Evolutionary conservation across 2,113 vertebrate species (phyloP).

Genomic region (Cavia aperea): DNA sequence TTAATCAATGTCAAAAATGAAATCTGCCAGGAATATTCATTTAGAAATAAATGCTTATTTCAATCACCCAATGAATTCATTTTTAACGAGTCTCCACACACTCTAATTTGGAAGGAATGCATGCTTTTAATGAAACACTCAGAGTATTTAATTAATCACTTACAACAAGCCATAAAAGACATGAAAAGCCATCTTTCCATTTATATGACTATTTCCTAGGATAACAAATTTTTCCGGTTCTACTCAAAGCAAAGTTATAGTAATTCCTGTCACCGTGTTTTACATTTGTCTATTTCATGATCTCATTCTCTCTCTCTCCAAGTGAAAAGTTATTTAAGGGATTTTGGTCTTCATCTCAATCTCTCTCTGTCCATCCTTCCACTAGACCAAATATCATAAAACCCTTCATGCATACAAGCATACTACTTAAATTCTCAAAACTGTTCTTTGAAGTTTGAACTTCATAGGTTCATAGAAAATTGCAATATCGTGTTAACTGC

Average conservation of each 20-base stretch:
- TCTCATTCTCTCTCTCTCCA: neutral
- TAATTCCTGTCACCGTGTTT: conserved; percentile 49
- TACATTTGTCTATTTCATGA: conserved; percentile 34
- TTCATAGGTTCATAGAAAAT: conserved; percentile 31
- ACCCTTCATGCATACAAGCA: neutral
- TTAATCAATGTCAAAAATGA: conserved; percentile 64
- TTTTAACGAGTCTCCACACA: conserved; percentile 60
- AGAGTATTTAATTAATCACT: conserved; percentile 71
- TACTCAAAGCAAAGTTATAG: conserved; percentile 44
- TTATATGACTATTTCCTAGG: conserved; percentile 58
- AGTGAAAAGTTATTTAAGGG: conserved; percentile 37
- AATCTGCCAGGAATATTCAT: conserved; percentile 63
- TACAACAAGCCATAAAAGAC: conserved; percentile 68
- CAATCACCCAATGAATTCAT: conserved; percentile 62
- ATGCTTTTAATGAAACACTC: conserved; percentile 71
- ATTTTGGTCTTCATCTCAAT: neutral
- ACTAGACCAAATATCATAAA: neutral
- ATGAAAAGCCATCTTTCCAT: conserved; percentile 64
- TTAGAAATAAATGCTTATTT: conserved; percentile 66
- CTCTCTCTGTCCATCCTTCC: neutral
- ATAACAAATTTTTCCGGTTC: conserved; percentile 57
- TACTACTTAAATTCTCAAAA: conserved; percentile 41
- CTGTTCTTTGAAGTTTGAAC: conserved; percentile 32
- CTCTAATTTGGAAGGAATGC: conserved; percentile 71
- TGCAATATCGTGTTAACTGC: neutral